Evolutionary conservation across 2,113 vertebrate species (phyloP).

Genomic region (Periophthalmodon schlosseri): DNA sequence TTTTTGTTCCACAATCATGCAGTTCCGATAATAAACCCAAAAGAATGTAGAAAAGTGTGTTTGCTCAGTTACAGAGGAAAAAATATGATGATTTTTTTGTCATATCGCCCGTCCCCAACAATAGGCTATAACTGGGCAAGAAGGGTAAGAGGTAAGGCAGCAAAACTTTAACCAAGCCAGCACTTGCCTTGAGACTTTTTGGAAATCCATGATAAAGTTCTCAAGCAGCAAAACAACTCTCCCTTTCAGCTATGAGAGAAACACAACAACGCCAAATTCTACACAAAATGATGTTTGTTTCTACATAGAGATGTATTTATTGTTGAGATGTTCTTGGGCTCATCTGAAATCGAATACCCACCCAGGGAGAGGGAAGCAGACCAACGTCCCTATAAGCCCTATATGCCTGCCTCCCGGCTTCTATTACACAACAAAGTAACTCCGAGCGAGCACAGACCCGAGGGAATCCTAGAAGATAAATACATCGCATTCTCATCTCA

Average conservation of each 20-base stretch:
- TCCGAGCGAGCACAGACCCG: constrained; percentile 15
- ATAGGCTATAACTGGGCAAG: constrained; percentile 5
- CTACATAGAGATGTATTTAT: constrained; percentile 45
- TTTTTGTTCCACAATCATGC: no score
- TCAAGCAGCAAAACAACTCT: constrained; percentile 1
- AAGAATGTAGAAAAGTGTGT: no score
- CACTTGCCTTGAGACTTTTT: constrained; percentile 12
- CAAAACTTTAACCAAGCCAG: neutral
- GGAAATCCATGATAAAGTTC: constrained; percentile 39
- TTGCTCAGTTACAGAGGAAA: no score
- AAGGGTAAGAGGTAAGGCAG: neutral
- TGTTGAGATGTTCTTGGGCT: constrained; percentile 47
- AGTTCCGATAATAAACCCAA: no score
- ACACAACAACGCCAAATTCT: neutral
- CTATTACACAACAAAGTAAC: constrained; percentile 41
- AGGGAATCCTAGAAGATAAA: neutral
- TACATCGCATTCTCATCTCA: constrained; percentile 24
- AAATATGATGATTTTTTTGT: no score
- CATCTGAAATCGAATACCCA: constrained; percentile 50
- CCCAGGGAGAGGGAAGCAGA: constrained; percentile 32
- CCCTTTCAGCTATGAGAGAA: neutral
- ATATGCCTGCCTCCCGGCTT: constrained; percentile 33
- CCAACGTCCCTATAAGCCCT: constrained; percentile 3
- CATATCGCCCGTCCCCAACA: no score
- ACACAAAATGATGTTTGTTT: constrained; percentile 19